Percentiles rank a stretch among this genome's conserved stretches.
phyloP scores from a whole-genome alignment of 2,888 invertebrate genomes.

The Periphyllus acericola region DNA sequence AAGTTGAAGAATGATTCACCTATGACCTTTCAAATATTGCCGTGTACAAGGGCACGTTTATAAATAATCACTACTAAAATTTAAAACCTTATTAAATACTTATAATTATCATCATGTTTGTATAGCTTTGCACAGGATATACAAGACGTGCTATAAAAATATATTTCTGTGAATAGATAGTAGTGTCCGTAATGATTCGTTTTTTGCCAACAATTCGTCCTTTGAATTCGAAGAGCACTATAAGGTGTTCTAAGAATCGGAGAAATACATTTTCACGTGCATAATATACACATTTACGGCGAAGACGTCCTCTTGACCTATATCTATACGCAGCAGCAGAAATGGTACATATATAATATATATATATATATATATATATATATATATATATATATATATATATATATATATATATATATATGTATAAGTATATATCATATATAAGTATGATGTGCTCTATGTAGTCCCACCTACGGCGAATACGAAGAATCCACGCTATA shows the following conservation, averaged over 20 bases:
- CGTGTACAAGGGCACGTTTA: too few relatives aligned
- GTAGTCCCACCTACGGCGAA: not conserved
- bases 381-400: too few relatives aligned
- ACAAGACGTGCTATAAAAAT: not conserved
- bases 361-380: too few relatives aligned
- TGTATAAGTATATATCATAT: too few relatives aligned
- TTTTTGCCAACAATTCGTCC: not conserved
- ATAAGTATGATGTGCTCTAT: not conserved
- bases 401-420: too few relatives aligned
- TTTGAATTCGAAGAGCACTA: not conserved
- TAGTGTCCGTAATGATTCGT: not conserved
- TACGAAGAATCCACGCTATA: not conserved
- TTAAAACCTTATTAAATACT: too few relatives aligned
- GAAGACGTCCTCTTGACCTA: conserved; percentile 7
- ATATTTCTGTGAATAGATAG: not conserved
- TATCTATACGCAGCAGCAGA: not conserved
- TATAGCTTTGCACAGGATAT: not conserved
- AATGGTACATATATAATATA: not conserved
- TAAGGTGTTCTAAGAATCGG: not conserved
- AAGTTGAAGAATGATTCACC: not conserved
- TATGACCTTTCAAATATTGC: not conserved
- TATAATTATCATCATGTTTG: not conserved
- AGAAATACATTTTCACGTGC: not conserved
- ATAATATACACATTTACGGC: not conserved
- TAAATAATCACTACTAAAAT: too few relatives aligned